These are phyloP conservation scores for Salvelinus fontinalis DNA, from an alignment of 2,113 vertebrate species.

Conservation along the genomic window DNA sequence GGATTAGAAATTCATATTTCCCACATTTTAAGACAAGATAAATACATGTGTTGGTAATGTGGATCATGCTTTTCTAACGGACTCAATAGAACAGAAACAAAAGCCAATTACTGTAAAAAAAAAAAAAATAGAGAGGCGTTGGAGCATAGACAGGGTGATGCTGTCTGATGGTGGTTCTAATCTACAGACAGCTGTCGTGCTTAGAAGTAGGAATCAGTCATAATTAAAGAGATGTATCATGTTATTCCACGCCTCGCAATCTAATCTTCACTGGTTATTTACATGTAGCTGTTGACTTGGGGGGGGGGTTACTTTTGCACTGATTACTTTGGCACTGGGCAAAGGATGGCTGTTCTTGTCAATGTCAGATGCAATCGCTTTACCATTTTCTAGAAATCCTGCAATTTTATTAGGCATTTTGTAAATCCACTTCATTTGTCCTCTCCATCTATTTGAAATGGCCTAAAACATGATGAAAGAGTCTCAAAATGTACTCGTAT, in stretches of 20 bases:
- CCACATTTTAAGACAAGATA: background rate
- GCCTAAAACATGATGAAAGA: background rate
- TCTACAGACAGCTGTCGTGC: background rate
- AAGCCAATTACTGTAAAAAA: background rate
- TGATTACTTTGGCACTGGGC: too few relatives aligned
- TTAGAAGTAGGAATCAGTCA: background rate
- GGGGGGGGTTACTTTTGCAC: too few relatives aligned
- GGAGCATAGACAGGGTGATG: conserved; percentile 5
- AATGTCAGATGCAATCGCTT: too few relatives aligned
- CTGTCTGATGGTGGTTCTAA: background rate
- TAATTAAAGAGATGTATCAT: background rate
- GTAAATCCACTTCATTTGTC: too few relatives aligned
- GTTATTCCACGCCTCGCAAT: background rate
- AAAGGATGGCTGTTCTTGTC: too few relatives aligned
- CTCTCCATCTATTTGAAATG: too few relatives aligned
- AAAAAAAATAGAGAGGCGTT: background rate
- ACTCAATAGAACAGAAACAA: conserved; percentile 14
- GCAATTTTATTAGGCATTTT: too few relatives aligned
- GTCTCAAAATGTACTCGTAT: too few relatives aligned
- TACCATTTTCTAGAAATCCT: too few relatives aligned
- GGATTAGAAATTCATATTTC: conserved; percentile 6
- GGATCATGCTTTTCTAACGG: conserved; percentile 26
- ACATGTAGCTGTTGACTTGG: background rate
- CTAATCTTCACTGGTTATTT: background rate
- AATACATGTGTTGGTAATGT: conserved; percentile 14